Percentiles rank a stretch among this genome's conserved stretches.
phyloP scores from a whole-genome alignment of 2,113 vertebrate genomes.

The Sylvicapra grimmia region DNA sequence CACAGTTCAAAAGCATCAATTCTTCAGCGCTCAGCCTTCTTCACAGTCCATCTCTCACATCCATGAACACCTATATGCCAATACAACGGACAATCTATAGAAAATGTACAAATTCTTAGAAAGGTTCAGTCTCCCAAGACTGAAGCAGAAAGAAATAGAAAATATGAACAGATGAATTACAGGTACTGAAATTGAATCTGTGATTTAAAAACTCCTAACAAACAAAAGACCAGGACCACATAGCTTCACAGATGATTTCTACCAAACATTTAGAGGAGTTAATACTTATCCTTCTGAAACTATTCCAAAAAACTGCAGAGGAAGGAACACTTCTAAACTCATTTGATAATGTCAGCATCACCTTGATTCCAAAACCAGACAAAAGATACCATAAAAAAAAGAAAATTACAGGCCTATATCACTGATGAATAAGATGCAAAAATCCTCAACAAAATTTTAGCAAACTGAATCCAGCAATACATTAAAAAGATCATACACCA shows the following conservation, averaged over 20 bases:
- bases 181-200: not conserved
- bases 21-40: too few relatives aligned
- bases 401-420: not conserved
- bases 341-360: not conserved
- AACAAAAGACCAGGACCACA: not conserved
- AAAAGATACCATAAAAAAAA: not conserved
- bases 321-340: not conserved
- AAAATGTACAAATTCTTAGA: not conserved
- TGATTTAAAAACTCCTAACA: not conserved
- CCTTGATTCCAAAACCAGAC: not conserved
- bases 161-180: not conserved
- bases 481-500: not conserved
- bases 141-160: not conserved
- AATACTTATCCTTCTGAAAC: not conserved
- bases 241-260: not conserved
- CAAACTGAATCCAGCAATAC: not conserved
- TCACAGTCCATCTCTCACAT: too few relatives aligned
- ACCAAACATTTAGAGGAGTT: not conserved
- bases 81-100: not conserved
- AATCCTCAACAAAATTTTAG: not conserved
- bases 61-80: not conserved
- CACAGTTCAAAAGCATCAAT: too few relatives aligned
- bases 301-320: not conserved
- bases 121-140: not conserved
- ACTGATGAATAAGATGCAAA: not conserved